These are phyloP conservation scores for Serilophus lunatus DNA, from an alignment of 2,113 vertebrate species.

Conservation along the genomic window DNA sequence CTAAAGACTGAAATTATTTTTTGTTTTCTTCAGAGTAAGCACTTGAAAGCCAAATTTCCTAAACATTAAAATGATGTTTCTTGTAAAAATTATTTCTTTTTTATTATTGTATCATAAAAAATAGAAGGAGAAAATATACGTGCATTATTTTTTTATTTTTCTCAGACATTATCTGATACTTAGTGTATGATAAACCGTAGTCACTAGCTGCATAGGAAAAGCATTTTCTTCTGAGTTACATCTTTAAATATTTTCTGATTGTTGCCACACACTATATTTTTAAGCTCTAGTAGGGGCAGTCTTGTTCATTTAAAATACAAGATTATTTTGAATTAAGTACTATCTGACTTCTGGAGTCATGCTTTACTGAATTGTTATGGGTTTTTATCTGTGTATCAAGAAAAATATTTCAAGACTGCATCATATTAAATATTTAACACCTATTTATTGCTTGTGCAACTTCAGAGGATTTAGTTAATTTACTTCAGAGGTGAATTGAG, in stretches of 20 bases:
- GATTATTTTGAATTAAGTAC: neutral
- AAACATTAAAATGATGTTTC: conserved; percentile 27
- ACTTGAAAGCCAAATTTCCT: conserved; percentile 1
- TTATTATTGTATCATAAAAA: neutral
- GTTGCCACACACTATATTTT: neutral
- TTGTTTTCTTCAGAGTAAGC: neutral
- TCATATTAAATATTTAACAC: neutral
- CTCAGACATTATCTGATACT: neutral
- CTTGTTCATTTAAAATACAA: neutral
- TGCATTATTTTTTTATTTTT: neutral
- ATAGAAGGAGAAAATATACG: too few species aligned
- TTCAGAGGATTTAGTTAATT: neutral
- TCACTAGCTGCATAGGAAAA: neutral
- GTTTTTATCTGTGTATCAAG: neutral
- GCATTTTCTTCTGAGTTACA: neutral
- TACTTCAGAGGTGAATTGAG: neutral
- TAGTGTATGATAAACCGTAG: neutral
- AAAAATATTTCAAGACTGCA: neutral
- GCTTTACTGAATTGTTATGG: neutral
- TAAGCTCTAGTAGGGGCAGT: neutral
- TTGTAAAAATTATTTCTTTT: neutral
- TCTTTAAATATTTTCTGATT: neutral
- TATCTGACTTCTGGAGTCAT: neutral
- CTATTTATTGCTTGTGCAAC: neutral
- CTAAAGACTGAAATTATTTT: neutral